Evolutionary conservation across 2,888 invertebrate species (phyloP).

Genomic region (Ophonus ardosiacus): DNA sequence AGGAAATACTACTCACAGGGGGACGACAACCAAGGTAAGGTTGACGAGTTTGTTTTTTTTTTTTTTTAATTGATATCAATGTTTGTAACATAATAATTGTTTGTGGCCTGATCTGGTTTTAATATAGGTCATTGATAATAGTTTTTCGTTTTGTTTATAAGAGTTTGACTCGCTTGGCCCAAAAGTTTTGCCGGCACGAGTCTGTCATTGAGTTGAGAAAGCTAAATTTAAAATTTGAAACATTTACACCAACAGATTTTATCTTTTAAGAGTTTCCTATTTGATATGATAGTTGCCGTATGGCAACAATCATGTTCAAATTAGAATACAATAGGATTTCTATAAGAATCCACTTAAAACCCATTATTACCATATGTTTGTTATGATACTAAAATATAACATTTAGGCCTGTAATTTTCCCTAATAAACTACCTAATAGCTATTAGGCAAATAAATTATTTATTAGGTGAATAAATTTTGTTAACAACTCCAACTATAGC

Average conservation of each 20-base stretch:
- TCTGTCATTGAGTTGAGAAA: background rate
- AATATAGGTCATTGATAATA: slow-evolving; percentile 37
- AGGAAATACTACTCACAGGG: slow-evolving; percentile 89
- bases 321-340: background rate
- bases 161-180: background rate
- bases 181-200: slow-evolving; percentile 16
- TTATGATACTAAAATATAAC: no score
- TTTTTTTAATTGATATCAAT: slow-evolving; percentile 59
- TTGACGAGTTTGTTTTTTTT: slow-evolving; percentile 48
- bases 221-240: slow-evolving; percentile 22
- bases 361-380: slow-evolving; percentile 33
- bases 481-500: no score
- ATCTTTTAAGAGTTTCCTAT: slow-evolving; percentile 1
- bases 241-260: background rate
- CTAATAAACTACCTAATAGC: no score
- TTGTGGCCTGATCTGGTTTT: background rate
- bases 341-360: background rate
- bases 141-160: background rate
- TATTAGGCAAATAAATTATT: no score
- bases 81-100: background rate
- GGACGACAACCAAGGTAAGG: slow-evolving; percentile 84
- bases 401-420: no score
- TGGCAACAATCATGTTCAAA: background rate
- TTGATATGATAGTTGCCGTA: background rate
- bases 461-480: no score